phyloP scores from a whole-genome alignment of 2,113 vertebrate genomes.

The Myiagra hebetior region DNA sequence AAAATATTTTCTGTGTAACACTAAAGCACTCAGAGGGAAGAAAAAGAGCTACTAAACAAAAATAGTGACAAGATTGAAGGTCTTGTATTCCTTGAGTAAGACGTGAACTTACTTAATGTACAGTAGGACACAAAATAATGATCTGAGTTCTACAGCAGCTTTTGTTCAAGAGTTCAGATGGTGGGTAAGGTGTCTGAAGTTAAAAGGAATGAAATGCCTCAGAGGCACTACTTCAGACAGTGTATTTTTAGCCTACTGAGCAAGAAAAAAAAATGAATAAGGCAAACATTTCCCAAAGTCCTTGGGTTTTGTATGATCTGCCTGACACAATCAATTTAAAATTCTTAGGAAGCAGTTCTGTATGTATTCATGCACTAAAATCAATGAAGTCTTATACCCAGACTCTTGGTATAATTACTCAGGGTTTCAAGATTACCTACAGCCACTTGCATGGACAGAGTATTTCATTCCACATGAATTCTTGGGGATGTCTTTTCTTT shows the following conservation, averaged over 20 bases:
- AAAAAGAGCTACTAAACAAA: not conserved
- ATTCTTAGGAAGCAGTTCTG: not conserved
- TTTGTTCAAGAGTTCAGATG: constrained; percentile 5
- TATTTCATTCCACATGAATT: not conserved
- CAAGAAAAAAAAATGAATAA: not conserved
- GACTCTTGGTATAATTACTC: not conserved
- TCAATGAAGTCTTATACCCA: not conserved
- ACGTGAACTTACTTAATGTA: not conserved
- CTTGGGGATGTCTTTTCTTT: not conserved
- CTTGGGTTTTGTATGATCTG: not conserved
- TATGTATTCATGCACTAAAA: not conserved
- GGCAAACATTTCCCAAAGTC: not conserved
- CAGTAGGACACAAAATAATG: constrained; percentile 9
- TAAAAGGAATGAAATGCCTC: constrained; percentile 1
- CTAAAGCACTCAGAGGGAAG: not conserved
- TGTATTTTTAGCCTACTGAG: not conserved
- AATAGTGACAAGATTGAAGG: not conserved
- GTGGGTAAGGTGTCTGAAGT: not conserved
- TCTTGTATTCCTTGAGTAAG: not conserved
- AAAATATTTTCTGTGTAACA: not conserved
- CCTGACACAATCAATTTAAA: not conserved
- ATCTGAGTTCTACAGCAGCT: not conserved
- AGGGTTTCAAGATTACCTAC: not conserved
- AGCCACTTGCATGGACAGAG: not conserved
- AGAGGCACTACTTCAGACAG: not conserved